These are phyloP conservation scores for Microcebus lehilahytsara DNA, from an alignment of 2,113 vertebrate genomes.

Conservation along the genomic window DNA sequence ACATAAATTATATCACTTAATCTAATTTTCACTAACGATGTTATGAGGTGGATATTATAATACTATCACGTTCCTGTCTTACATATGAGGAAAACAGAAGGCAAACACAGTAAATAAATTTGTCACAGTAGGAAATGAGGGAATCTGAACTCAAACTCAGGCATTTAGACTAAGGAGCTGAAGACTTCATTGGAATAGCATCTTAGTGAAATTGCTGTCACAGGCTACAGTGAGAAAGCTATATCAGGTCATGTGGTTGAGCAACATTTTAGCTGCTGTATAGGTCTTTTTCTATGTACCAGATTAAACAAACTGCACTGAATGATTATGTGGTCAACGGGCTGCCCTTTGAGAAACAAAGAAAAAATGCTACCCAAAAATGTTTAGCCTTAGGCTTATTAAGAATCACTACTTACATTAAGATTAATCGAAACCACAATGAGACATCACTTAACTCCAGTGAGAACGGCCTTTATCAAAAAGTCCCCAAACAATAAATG, in stretches of 20 bases:
- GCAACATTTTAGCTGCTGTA: neutral
- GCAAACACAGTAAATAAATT: neutral
- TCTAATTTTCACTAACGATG: neutral
- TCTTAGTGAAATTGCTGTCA: neutral
- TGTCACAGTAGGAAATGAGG: neutral
- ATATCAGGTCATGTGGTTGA: fast-evolving
- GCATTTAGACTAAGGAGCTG: neutral
- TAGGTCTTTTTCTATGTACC: neutral
- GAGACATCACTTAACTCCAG: too few species aligned
- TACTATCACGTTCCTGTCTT: neutral
- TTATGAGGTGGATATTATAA: neutral
- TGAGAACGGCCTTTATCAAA: too few species aligned
- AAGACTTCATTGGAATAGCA: neutral
- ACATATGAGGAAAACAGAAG: neutral
- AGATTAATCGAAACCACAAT: too few species aligned
- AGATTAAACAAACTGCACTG: neutral
- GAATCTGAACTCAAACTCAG: neutral
- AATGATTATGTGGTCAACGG: neutral
- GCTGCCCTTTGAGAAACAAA: neutral
- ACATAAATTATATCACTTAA: neutral
- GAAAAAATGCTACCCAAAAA: neutral
- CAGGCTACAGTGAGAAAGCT: neutral
- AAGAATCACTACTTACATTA: neutral
- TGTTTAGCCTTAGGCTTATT: neutral
- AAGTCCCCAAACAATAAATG: too few species aligned